Evolutionary conservation across 1,140 invertebrate genomes (phyloP).

Genomic region (Aricia agestis): DNA sequence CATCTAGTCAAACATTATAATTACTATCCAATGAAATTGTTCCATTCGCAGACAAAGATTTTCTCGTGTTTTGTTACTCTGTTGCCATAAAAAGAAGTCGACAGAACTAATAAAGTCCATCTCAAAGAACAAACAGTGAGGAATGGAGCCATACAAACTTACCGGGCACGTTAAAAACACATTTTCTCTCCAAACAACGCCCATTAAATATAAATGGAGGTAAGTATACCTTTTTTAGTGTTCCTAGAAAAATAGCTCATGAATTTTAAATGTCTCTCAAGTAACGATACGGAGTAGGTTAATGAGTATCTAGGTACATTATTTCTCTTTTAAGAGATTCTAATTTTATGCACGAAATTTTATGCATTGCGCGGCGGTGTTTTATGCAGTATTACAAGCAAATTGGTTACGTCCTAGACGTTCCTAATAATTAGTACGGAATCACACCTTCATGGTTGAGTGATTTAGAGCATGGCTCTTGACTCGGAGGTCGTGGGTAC

Average conservation of each 20-base stretch:
- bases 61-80: too few relatives aligned
- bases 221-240: constrained; percentile 27
- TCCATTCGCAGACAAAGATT: too few relatives aligned
- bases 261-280: constrained; percentile 24
- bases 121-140: background rate
- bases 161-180: background rate
- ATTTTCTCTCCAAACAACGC: background rate
- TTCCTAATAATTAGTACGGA: too few relatives aligned
- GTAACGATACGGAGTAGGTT: background rate
- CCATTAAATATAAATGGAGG: constrained; percentile 24
- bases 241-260: constrained; percentile 29
- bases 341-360: background rate
- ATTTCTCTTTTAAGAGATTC: background rate
- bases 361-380: background rate
- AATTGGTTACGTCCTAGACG: too few relatives aligned
- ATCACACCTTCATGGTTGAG: too few relatives aligned
- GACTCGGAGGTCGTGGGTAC: too few relatives aligned
- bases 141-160: background rate
- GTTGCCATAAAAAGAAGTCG: background rate
- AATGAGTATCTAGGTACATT: constrained; percentile 3
- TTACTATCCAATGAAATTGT: too few relatives aligned
- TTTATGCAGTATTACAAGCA: background rate
- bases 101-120: constrained; percentile 15
- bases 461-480: too few relatives aligned
- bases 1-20: too few relatives aligned